Base-by-base conservation (phyloP, 2,888 invertebrate genomes). In the Vanessa cardui region DNA sequence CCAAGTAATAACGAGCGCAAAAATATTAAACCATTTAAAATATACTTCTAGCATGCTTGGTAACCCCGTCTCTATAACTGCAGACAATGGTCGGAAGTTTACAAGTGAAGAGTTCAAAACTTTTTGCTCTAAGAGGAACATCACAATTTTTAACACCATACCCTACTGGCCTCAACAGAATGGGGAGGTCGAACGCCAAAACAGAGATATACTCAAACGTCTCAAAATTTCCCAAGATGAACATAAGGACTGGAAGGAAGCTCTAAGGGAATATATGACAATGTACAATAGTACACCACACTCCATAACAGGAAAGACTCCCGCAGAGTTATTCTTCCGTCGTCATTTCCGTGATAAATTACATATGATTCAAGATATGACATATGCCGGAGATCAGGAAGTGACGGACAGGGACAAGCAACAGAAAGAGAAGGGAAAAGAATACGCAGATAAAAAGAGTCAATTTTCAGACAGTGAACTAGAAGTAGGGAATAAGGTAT, bases 11-110 rank as follows among this genome's bases (percentile, higher is more conserved):
- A n/a, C 16, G 6, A n/a, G n/a, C 6, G 47, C 47, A n/a, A 6
- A 47, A n/a, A 47, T n/a, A 16, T 18, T 47, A 18, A n/a, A 2
- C 47, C 16, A n/a, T 16, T n/a, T 47, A 16, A 47, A 47, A 47
- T n/a, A 47, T n/a, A n/a, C 18, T n/a, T 47, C 18, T 47, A n/a
- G n/a, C n/a, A 16, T n/a, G n/a, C 15, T n/a, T 12, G 46, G 46
- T 16, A 46, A 12, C 16, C 76, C 0, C 33, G 77, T 1, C 76
- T 78, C 21, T 78, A 77, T 45, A 78, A 68, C 52, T 69, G 69
- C 73, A 0, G 77, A 78, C 60, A 78, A 77, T 52, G 77, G 76
- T 0, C 58, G 44, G 21, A 74, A 77, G 31, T 78, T 78, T 59
- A n/a, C 18, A 0, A 76, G 73, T 15, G 69, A 64, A 8, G 72